Base-by-base conservation (phyloP, 1,140 invertebrate species). In the Micrasema longulum region DNA sequence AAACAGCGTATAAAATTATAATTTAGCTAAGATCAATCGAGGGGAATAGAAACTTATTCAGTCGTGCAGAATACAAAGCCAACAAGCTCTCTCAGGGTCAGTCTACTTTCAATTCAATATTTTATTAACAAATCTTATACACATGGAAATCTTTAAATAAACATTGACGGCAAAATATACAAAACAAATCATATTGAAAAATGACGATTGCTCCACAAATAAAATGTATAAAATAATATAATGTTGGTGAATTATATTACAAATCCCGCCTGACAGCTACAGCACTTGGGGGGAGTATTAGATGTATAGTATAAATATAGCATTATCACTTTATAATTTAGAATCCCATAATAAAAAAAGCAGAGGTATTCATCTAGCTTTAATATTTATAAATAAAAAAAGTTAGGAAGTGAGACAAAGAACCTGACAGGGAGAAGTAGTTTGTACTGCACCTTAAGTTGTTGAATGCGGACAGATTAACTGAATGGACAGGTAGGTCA, bases 401-500 rank as follows among this genome's bases (percentile, higher is more conserved):
- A 45, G 48, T 52, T 52, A 52, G 5, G 20, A 52, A 52, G 50
- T 26, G 50, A 53, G 50, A 53, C 10, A 53, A 23, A 53, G 4
- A 26, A 50, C 11, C 6, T 16, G 18, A 53, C 7, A 20, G 18
- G 20, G 48, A 14, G 48, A 3, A 20, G 48, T 52, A 11, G 48
- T n/a, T 16, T 38, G 18, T 11, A 62, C 16, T 62, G 22, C 22
- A 38, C 31, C 11, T 22, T 31, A 41, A 4, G 57, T 41, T 2
- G 3, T 2, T 62, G 2, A 22, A n/a, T 12, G 48, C 48, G 18
- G 11, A n/a, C 26, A 31, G 26, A 31, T 35, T 18, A 16, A 70
- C 43, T 71, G 60, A 71, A 64, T 71, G 73, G 73, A 75, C 73
- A 71, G 69, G 69, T 63, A 63, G 57, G 55, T 71, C 68, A 63